These are phyloP conservation scores for Xenops minutus DNA, from an alignment of 2,797 vertebrate genomes.

Conservation along the genomic window DNA sequence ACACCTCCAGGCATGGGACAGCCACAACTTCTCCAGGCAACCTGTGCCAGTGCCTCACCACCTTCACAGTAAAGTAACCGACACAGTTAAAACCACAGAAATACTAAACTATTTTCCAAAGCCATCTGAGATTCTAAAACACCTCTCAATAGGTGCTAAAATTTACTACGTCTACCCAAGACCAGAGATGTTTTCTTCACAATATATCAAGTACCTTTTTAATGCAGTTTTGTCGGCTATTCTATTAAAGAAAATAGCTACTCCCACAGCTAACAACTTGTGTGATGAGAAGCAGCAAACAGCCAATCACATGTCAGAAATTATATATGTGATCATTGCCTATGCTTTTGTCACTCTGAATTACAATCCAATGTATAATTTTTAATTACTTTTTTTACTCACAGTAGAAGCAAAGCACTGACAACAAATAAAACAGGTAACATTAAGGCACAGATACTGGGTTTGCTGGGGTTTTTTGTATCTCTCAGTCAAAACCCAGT, in stretches of 20 bases:
- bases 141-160: background rate
- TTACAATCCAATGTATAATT: background rate
- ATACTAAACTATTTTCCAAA: conserved; percentile 13
- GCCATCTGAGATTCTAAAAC: background rate
- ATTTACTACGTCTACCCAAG: background rate
- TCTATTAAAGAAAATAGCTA: background rate
- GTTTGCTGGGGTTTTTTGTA: fast-evolving
- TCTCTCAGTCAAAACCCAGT: conserved; percentile 3
- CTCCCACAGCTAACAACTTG: background rate
- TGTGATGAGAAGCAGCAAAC: background rate
- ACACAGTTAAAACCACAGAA: background rate
- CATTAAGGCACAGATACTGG: background rate
- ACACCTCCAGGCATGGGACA: background rate
- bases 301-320: background rate
- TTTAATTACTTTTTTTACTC: background rate
- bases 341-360: background rate
- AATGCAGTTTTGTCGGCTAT: background rate
- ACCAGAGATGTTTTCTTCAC: background rate
- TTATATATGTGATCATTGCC: background rate
- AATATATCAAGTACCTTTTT: background rate
- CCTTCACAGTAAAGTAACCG: background rate
- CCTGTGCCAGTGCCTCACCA: background rate
- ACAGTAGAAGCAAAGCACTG: background rate
- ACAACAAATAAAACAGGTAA: background rate
- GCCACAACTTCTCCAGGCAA: background rate